Conservation (phyloP, 2,113 vertebrate genomes). For the Pteropus alecto region DNA sequence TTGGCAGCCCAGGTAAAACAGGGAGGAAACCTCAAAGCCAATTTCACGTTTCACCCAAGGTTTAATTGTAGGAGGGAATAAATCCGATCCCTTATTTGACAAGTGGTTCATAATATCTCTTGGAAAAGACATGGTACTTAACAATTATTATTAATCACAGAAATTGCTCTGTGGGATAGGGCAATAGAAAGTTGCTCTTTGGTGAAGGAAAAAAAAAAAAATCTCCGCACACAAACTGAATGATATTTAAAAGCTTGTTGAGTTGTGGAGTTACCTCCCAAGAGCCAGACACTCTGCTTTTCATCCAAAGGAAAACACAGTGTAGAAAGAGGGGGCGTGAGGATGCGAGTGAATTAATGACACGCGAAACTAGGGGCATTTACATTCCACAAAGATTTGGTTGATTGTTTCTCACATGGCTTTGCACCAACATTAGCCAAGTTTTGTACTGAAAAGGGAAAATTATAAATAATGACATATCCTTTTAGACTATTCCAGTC, state of each 20-base stretch:
- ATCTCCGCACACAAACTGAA: neutral
- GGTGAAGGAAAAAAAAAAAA: neutral
- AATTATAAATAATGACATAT: neutral
- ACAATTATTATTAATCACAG: neutral
- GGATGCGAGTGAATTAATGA: neutral
- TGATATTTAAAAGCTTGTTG: neutral
- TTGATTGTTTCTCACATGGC: neutral
- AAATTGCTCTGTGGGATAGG: neutral
- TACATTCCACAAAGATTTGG: neutral
- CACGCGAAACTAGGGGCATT: neutral
- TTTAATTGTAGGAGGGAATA: neutral
- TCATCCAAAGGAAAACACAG: neutral
- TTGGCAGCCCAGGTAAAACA: neutral
- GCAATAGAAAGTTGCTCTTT: neutral
- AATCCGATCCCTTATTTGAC: neutral
- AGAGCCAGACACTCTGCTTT: neutral
- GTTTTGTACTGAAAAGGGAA: neutral
- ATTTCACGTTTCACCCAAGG: neutral
- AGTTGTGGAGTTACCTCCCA: neutral
- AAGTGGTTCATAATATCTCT: neutral
- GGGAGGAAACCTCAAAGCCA: neutral
- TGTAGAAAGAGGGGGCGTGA: neutral
- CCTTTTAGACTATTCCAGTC: neutral
- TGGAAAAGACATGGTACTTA: neutral
- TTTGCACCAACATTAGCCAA: neutral